Evolutionary conservation across 1,140 invertebrate genomes (phyloP).

Genomic region (Eriocheir sinensis): DNA sequence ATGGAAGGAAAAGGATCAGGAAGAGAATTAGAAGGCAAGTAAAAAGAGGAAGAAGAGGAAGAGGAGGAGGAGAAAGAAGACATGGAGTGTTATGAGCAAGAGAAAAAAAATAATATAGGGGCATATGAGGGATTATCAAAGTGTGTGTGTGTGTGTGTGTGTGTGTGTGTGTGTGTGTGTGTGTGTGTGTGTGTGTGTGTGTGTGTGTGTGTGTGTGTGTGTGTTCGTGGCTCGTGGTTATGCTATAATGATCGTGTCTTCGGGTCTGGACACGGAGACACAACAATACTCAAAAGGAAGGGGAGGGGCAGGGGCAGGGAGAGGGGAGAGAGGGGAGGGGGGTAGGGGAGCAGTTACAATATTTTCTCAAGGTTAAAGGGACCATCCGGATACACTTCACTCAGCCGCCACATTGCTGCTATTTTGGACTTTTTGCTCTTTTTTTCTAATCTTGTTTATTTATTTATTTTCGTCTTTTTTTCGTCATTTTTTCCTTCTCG

Average conservation of each 20-base stretch:
- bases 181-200: no score
- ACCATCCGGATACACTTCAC: background rate
- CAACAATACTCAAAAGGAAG: conserved; percentile 51
- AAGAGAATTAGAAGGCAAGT: no score
- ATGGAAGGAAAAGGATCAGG: no score
- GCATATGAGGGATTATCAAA: no score
- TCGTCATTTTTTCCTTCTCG: no score
- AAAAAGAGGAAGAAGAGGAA: background rate
- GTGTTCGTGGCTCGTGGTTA: conserved; percentile 60
- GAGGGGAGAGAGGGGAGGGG: no score
- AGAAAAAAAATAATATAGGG: no score
- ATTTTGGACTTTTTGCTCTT: background rate
- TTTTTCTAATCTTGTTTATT: background rate
- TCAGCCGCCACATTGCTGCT: background rate
- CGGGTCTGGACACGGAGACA: conserved; percentile 61
- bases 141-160: no score
- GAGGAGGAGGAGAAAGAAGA: background rate
- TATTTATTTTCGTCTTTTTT: no score
- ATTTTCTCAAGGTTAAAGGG: conserved; percentile 62
- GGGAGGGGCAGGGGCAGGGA: no score
- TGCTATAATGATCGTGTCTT: conserved; percentile 69
- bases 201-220: background rate
- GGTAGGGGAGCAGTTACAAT: conserved; percentile 65
- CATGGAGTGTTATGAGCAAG: background rate
- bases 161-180: no score